Evolutionary conservation across 2,888 invertebrate species (phyloP).

Genomic region (Lepidocyrtinus sp.): DNA sequence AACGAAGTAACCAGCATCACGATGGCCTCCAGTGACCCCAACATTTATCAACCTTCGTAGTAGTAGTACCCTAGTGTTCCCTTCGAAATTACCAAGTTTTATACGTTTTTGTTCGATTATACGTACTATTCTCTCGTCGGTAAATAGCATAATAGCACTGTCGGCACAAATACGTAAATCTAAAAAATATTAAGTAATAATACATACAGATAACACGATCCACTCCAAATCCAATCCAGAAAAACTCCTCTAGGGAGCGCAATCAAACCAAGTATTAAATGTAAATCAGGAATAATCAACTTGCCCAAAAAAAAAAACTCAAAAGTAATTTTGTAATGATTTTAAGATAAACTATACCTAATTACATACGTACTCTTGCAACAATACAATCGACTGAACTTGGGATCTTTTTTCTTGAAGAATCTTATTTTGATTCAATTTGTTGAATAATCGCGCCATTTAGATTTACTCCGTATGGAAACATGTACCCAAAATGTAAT

Average conservation of each 20-base stretch:
- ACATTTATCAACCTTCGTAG: constrained; percentile 39
- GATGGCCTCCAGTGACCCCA: constrained; percentile 73
- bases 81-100: constrained; percentile 27
- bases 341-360: not conserved
- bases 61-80: constrained; percentile 44
- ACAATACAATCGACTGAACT: constrained; percentile 26
- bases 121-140: too few relatives aligned
- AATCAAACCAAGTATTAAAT: too few relatives aligned
- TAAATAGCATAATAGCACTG: too few relatives aligned
- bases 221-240: too few relatives aligned
- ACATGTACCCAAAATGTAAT: constrained; percentile 20
- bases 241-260: too few relatives aligned
- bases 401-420: not conserved
- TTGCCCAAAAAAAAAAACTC: constrained; percentile 15
- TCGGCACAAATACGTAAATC: too few relatives aligned
- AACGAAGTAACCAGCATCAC: constrained; percentile 94
- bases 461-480: constrained; percentile 16
- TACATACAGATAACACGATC: too few relatives aligned
- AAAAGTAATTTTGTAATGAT: not conserved
- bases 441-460: too few relatives aligned
- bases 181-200: too few relatives aligned
- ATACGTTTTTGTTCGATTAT: too few relatives aligned
- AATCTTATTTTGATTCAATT: not conserved
- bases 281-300: too few relatives aligned
- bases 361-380: constrained; percentile 3